Conservation (phyloP, 2,113 vertebrate species). For the Chitala chitala region DNA sequence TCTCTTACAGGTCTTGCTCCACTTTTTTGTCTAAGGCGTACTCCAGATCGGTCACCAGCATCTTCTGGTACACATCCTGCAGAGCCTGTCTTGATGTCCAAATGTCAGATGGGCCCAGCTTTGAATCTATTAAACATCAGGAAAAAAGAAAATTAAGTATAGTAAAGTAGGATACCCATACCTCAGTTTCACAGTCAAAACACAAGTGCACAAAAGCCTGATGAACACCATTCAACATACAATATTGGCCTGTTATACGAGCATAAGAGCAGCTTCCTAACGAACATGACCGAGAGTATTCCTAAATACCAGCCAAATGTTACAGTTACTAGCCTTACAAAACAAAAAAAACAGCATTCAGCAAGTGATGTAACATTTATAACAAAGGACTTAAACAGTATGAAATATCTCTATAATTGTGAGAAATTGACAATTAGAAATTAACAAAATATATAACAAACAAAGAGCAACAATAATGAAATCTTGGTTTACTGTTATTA, state of each 20-base stretch:
- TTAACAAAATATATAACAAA: too few species aligned
- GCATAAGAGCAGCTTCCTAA: neutral
- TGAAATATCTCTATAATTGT: too few species aligned
- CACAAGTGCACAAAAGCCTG: neutral
- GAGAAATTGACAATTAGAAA: too few species aligned
- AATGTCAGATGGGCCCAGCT: constrained; percentile 92
- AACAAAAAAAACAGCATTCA: too few species aligned
- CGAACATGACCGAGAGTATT: neutral
- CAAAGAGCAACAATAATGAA: too few species aligned
- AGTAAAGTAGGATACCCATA: neutral
- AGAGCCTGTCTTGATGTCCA: constrained; percentile 97
- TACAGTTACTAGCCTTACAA: neutral
- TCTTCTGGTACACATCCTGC: constrained; percentile 98
- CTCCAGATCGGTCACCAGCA: constrained; percentile 97
- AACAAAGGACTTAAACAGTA: too few species aligned
- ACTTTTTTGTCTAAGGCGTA: constrained; percentile 99
- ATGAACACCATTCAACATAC: neutral
- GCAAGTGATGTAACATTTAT: too few species aligned
- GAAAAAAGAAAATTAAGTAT: neutral
- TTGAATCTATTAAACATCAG: constrained; percentile 71
- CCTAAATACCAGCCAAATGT: neutral
- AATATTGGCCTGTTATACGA: neutral
- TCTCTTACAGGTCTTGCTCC: constrained; percentile 99
- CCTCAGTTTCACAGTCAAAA: neutral
- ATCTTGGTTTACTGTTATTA: neutral